Base-by-base conservation (phyloP, 1,140 invertebrate species). In the Akabosia matsudoensis region DNA sequence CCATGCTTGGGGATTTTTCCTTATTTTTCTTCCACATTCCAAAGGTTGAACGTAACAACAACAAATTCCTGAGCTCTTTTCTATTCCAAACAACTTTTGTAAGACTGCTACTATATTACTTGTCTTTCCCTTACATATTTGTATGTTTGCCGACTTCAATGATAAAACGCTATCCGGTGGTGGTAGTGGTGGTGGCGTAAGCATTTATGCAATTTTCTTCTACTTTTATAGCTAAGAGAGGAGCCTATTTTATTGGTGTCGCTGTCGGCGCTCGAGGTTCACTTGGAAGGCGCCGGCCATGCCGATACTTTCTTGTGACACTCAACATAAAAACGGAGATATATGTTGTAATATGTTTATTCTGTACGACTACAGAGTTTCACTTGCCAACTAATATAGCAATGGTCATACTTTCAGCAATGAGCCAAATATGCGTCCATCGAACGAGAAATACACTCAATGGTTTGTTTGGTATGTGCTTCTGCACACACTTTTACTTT, bases 211-310 rank as follows among this genome's bases (percentile, higher is more conserved):
- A n/a, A 51, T 37, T 72, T 28, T 72, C 33, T 34, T 37, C 22
- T 37, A 28, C 70, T 37, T 37, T 72, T 34, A 72, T 37, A 54
- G 72, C 33, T 18, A 28, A 74, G 37, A 51, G 74, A 34, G 37
- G 76, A 71, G 75, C 75, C 61, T 67, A 79, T 78, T 81, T 81
- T 81, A 79, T 79, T 79, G 80, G 80, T 81, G 80, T 81, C 78
- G 78, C 78, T 79, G 74, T 79, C 75, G 78, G 80, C 80, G 78
- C 80, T 76, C 45, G 22, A 70, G 74, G 76, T 78, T 79, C 78
- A 81, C 77, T 81, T 78, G 56, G 31, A 37, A 81, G 80, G 78
- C 80, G 80, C 80, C 80, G 77, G 64, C 75, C 33, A 61, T 67
- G 70, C 76, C 77, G 74, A 80, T 80, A 78, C 67, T 52, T 80